Percentiles rank a stretch among this genome's conserved stretches.
These are phyloP conservation scores for Trachelus tabidus DNA, from an alignment of 2,888 invertebrate species.

Conservation along the genomic window DNA sequence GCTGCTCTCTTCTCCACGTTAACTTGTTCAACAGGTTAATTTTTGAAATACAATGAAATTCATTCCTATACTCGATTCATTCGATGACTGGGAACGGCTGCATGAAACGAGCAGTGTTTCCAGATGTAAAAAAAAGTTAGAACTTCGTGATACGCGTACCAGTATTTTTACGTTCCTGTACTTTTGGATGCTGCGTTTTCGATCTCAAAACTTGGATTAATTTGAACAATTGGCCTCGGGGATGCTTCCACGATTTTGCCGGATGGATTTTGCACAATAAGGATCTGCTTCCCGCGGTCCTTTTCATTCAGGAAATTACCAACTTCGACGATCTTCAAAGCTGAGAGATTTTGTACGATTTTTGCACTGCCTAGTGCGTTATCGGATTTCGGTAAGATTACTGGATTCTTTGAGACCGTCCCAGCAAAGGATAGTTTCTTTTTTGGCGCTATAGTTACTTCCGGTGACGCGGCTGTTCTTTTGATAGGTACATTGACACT, in stretches of 20 bases:
- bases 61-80: neutral
- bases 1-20: neutral
- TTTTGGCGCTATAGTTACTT: constrained; percentile 37
- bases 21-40: constrained; percentile 7
- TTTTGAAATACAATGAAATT: neutral
- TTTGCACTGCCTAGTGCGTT: constrained; percentile 28
- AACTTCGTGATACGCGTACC: neutral
- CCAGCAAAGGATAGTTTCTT: constrained; percentile 32
- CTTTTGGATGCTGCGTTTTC: constrained; percentile 48
- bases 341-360: constrained; percentile 41
- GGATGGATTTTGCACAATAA: constrained; percentile 42
- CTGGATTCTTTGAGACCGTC: constrained; percentile 34
- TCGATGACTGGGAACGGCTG: neutral
- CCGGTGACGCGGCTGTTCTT: constrained; percentile 25
- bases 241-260: constrained; percentile 31
- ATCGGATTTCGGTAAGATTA: constrained; percentile 52
- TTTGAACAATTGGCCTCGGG: constrained; percentile 42
- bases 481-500: constrained; percentile 19
- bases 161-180: constrained; percentile 37
- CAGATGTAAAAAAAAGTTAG: neutral
- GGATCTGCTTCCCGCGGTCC: constrained; percentile 34
- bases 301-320: constrained; percentile 3
- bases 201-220: constrained; percentile 45
- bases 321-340: constrained; percentile 39
- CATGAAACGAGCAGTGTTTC: neutral